Evolutionary conservation across 2,113 vertebrate genomes (phyloP).

Genomic region (Marcusenius ussheri): DNA sequence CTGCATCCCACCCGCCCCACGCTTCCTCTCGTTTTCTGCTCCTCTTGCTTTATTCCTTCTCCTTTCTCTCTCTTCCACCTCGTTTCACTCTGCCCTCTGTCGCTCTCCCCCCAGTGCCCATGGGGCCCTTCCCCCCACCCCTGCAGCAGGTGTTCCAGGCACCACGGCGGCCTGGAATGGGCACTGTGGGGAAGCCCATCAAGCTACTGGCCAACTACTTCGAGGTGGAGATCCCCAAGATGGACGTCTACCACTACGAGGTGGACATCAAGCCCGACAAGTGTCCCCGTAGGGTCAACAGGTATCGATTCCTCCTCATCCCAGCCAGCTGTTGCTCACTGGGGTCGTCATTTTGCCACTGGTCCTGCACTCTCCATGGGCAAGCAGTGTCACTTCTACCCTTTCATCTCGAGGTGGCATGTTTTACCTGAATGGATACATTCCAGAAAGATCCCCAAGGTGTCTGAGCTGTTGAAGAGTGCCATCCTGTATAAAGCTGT

Average conservation of each 20-base stretch:
- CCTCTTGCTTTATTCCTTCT: neutral
- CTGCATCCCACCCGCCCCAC: neutral
- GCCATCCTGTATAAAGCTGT: neutral
- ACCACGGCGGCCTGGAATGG: slow-evolving; percentile 92
- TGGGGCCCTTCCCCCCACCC: slow-evolving; percentile 87
- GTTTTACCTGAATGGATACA: neutral
- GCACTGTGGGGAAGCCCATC: slow-evolving; percentile 97
- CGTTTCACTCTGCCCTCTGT: slow-evolving; percentile 7
- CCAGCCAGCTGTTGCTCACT: neutral
- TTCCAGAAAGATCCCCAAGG: neutral
- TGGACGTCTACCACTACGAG: slow-evolving; percentile 96
- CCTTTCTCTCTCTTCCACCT: neutral
- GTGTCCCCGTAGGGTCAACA: slow-evolving; percentile 97
- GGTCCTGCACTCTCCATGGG: neutral
- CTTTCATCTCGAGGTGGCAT: neutral
- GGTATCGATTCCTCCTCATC: slow-evolving; percentile 58
- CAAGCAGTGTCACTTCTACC: neutral
- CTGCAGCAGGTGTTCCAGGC: slow-evolving; percentile 99
- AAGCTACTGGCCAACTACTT: slow-evolving; percentile 99
- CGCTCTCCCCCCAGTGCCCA: slow-evolving; percentile 61
- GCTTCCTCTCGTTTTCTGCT: neutral
- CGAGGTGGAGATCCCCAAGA: slow-evolving; percentile 99
- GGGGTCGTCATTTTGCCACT: neutral
- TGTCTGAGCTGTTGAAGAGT: neutral
- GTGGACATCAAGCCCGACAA: slow-evolving; percentile 99